These are phyloP conservation scores for Tyrannus savana DNA, from an alignment of 2,113 vertebrate genomes.

Conservation along the genomic window DNA sequence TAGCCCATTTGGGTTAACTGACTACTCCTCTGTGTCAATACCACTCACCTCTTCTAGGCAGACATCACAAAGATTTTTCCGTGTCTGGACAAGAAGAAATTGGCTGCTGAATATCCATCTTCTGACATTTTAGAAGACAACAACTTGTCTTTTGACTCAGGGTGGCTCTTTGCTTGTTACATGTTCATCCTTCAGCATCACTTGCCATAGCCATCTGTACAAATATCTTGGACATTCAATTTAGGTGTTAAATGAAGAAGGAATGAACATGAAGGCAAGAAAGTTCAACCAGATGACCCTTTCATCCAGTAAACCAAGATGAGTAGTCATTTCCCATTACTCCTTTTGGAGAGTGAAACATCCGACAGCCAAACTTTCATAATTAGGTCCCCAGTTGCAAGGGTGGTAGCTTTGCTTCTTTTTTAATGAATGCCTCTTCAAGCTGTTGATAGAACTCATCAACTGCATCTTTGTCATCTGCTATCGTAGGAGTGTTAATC, in stretches of 20 bases:
- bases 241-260: background rate
- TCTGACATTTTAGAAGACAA: background rate
- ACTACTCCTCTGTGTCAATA: background rate
- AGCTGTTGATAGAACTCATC: conserved; percentile 34
- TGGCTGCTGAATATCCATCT: background rate
- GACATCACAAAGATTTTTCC: background rate
- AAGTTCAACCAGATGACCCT: background rate
- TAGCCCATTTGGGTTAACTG: background rate
- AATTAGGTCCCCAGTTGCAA: background rate
- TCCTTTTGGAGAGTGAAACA: background rate
- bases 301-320: background rate
- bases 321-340: background rate
- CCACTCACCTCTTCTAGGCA: background rate
- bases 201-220: background rate
- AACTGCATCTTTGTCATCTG: conserved; percentile 56
- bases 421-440: conserved; percentile 26
- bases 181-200: background rate
- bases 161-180: background rate
- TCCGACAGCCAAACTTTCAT: background rate
- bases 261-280: background rate
- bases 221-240: background rate
- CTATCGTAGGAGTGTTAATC: conserved; percentile 41
- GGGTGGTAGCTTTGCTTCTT: background rate
- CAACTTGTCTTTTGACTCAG: background rate
- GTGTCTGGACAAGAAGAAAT: background rate